Conservation (phyloP, 1,140 invertebrate species). For the Bombus turneri region DNA sequence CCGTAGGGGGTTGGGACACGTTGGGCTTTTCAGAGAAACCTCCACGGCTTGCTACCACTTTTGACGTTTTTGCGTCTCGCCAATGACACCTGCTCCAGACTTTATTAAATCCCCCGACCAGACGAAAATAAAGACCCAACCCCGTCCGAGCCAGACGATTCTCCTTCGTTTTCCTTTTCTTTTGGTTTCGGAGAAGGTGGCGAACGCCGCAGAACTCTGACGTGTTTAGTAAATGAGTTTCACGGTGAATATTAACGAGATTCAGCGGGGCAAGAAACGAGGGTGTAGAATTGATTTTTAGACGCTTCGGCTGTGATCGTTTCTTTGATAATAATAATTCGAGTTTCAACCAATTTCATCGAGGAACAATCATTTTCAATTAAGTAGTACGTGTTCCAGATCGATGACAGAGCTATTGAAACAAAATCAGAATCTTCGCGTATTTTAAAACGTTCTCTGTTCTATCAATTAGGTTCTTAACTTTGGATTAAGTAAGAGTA, state of each 20-base stretch:
- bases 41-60: conserved; percentile 17
- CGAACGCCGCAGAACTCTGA: conserved; percentile 9
- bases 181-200: neutral
- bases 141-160: neutral
- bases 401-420: no score
- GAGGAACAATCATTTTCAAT: no score
- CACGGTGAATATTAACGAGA: conserved; percentile 24
- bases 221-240: conserved; percentile 29
- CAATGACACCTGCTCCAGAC: conserved; percentile 42
- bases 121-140: conserved; percentile 5
- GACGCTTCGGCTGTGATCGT: neutral
- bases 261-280: neutral
- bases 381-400: no score
- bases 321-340: neutral
- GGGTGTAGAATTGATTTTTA: conserved; percentile 20
- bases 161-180: neutral
- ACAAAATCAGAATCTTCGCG: no score
- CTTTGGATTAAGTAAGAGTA: no score
- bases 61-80: conserved; percentile 42
- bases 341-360: no score
- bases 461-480: no score
- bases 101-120: conserved; percentile 47
- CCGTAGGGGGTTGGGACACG: neutral
- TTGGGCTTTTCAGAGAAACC: neutral
- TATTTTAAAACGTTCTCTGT: no score